Conservation (phyloP, 2,113 vertebrate genomes). For the Chamaetylas fuelleborni region DNA sequence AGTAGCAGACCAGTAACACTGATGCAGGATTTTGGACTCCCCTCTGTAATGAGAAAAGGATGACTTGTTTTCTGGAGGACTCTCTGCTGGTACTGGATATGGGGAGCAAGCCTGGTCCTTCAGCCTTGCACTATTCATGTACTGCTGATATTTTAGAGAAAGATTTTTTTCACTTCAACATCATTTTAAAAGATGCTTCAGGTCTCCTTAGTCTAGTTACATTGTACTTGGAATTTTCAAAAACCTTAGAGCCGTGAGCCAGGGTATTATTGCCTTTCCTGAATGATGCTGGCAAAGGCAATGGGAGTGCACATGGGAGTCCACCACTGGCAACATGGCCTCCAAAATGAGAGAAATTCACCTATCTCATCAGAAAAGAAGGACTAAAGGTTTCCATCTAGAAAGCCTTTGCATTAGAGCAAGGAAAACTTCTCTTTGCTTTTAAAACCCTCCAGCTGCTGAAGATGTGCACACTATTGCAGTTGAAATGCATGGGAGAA, state of each 20-base stretch:
- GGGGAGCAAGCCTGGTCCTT: not conserved
- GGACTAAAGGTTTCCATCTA: not conserved
- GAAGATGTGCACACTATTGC: not conserved
- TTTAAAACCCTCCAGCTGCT: not conserved
- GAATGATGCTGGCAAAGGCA: not conserved
- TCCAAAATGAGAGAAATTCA: not conserved
- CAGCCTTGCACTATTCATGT: fast-evolving
- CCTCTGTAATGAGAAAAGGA: not conserved
- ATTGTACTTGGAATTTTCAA: not conserved
- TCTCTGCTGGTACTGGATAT: not conserved
- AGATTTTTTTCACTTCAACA: not conserved
- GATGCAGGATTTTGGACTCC: not conserved
- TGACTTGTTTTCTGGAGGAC: not conserved
- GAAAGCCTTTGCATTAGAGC: not conserved
- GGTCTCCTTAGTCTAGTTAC: not conserved
- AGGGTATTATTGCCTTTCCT: not conserved
- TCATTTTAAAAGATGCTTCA: not conserved
- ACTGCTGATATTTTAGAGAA: not conserved
- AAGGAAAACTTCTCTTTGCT: not conserved
- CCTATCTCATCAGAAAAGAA: not conserved
- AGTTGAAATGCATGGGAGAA: not conserved
- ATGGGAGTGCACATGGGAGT: not conserved
- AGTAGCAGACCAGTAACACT: not conserved
- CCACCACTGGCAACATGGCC: not conserved
- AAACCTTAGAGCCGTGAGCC: fast-evolving